Conservation (phyloP, 2,888 invertebrate species). For the Ectemnius continuus region DNA sequence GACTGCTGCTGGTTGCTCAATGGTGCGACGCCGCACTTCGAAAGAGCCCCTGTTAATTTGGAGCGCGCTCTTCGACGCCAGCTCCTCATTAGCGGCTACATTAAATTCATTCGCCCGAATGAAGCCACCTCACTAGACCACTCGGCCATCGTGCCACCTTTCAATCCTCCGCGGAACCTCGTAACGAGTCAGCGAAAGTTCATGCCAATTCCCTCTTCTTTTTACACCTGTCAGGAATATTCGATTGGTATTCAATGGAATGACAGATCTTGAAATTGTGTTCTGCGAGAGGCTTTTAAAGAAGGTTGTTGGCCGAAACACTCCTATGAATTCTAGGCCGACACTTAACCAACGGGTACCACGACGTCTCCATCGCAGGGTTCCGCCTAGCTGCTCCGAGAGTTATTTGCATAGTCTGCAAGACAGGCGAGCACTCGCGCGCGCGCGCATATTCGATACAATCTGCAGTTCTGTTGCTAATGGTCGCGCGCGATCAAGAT, state of each 20-base stretch:
- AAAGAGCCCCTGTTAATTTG: not conserved
- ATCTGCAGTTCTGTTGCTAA: constrained; percentile 1
- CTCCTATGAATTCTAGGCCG: no score
- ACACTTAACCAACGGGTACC: no score
- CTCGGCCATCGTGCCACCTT: constrained; percentile 40
- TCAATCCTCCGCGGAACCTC: constrained; percentile 37
- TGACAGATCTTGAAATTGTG: no score
- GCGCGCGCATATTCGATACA: not conserved
- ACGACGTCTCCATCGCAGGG: not conserved
- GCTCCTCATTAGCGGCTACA: not conserved
- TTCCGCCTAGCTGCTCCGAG: constrained; percentile 5
- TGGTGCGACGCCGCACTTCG: no score
- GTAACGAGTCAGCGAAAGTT: constrained; percentile 53
- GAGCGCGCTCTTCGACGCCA: not conserved
- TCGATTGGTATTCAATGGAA: no score
- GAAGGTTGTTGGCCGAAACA: no score
- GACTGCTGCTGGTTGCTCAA: not conserved
- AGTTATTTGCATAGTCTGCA: constrained; percentile 19
- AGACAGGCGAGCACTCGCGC: not conserved
- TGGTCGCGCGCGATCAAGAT: constrained; percentile 27
- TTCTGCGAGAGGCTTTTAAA: no score
- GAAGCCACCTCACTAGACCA: constrained; percentile 12
- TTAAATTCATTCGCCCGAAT: not conserved
- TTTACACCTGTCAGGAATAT: no score
- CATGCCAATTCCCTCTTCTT: not conserved